Conservation (phyloP, 2,797 vertebrate genomes). For the Enteromius radiatus region DNA sequence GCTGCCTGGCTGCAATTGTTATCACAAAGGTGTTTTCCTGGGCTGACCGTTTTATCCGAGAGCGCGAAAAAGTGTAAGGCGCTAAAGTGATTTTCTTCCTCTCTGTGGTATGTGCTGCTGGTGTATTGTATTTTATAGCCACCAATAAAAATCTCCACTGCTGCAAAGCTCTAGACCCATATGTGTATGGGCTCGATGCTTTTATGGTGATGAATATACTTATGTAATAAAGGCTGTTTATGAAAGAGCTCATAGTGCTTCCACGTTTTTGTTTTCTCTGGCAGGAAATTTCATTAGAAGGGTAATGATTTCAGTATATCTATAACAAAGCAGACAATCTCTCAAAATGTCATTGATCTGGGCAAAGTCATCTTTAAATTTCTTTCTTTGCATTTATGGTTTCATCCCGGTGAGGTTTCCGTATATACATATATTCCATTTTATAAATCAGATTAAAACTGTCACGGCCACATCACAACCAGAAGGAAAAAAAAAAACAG, state of each 20-base stretch:
- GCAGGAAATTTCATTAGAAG: slow-evolving; percentile 54
- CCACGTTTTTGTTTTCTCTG: slow-evolving; percentile 32
- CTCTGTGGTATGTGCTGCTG: slow-evolving; percentile 71
- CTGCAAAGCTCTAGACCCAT: slow-evolving; percentile 79
- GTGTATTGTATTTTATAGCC: slow-evolving; percentile 82
- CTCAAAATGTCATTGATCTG: slow-evolving; percentile 30
- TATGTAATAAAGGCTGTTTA: slow-evolving; percentile 84
- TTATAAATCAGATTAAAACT: slow-evolving; percentile 39
- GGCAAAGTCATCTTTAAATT: slow-evolving; percentile 6
- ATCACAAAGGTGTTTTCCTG: slow-evolving; percentile 70
- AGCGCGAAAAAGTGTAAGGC: slow-evolving; percentile 80
- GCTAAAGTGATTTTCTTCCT: slow-evolving; percentile 83
- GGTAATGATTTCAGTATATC: slow-evolving; percentile 45
- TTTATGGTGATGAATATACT: slow-evolving; percentile 81
- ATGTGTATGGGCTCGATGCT: slow-evolving; percentile 68
- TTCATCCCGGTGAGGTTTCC: neutral
- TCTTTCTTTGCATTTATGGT: slow-evolving; percentile 20
- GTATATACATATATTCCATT: slow-evolving; percentile 8
- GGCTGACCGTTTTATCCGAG: slow-evolving; percentile 79
- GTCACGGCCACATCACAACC: slow-evolving; percentile 30
- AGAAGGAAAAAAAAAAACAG: neutral
- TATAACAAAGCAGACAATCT: slow-evolving; percentile 37
- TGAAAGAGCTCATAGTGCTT: slow-evolving; percentile 64
- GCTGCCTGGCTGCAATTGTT: slow-evolving; percentile 77
- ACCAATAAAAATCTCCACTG: slow-evolving; percentile 81